Base-by-base conservation (phyloP, 2,113 vertebrate species). In the Seriola aureovittata region DNA sequence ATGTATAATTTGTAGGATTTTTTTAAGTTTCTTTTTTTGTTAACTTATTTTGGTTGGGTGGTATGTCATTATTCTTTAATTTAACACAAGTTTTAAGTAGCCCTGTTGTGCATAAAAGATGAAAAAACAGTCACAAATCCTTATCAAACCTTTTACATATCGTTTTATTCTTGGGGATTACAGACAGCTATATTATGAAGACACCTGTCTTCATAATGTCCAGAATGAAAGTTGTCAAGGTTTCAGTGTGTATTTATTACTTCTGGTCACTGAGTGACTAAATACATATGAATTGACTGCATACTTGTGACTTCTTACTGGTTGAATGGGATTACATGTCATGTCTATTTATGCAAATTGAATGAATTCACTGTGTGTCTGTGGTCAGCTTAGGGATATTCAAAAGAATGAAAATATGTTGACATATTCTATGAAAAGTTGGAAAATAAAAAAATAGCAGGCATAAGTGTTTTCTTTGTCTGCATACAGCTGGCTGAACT, bases 81-180 rank as follows among this genome's bases (percentile, higher is more conserved):
- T 91, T 90, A 90, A 88, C 81, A 90, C 87, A 91, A 74, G 78
- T 91, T 93, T 94, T 93, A 94, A 92, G 88, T 91, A 85, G 71
- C 89, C 88, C 91, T 93, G 91, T 95, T 95, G 92, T 94, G 85
- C 90, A 92, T 87, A 86, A 83, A 87, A 93, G 68, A 84, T 79
- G 80, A 85, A 92, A 85, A 90, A 92, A 87, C 92, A 76, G 78
- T 80, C 65, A 90, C 88, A 86, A 91, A 80, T 54, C 89, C 58
- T 71, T 80, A 73, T 75, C 75, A 85, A 85, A 71, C 85, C 81
- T 95, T 95, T 93, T 93, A 86, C 75, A 76, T 55, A 50, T 86
- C 0, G 14, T 95, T 94, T 94, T 94, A 95, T 94, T 95, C 87
- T 75, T 85, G 86, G 82, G 85, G 90, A 91, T 94, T 88, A 81